These are phyloP conservation scores for Paramormyrops kingsleyae DNA, from an alignment of 2,113 vertebrate genomes.

Conservation along the genomic window DNA sequence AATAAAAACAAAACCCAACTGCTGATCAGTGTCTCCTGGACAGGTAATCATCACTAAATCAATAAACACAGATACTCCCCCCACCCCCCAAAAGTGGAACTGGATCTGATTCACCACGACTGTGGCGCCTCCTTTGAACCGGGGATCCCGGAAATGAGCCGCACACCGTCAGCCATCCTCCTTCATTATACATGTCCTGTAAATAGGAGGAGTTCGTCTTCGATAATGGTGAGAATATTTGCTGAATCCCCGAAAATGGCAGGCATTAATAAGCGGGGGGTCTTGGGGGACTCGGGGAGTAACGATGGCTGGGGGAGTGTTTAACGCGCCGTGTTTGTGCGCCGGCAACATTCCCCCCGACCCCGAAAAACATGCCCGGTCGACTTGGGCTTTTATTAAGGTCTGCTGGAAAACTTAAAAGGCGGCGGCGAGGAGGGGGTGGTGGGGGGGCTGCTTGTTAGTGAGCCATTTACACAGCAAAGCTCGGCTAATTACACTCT, in stretches of 20 bases:
- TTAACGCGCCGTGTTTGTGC: constrained; percentile 68
- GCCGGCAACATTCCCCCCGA: constrained; percentile 44
- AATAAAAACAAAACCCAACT: neutral
- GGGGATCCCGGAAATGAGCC: constrained; percentile 61
- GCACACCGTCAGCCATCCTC: constrained; percentile 64
- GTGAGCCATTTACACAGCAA: constrained; percentile 16
- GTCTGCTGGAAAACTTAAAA: constrained; percentile 14
- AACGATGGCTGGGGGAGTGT: constrained; percentile 66
- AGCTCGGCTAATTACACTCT: constrained; percentile 49
- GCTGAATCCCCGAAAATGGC: constrained; percentile 76
- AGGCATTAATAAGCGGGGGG: constrained; percentile 82
- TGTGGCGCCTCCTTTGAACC: constrained; percentile 19
- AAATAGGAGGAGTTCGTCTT: constrained; percentile 81
- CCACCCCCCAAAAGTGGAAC: too few relatives aligned
- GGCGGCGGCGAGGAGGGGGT: neutral
- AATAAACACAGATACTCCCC: neutral
- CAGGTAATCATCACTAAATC: neutral
- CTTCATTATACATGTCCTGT: constrained; percentile 69
- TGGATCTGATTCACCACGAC: constrained; percentile 44
- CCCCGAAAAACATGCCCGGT: constrained; percentile 2
- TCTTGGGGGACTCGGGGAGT: constrained; percentile 76
- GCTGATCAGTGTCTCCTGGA: neutral
- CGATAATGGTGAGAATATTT: constrained; percentile 73
- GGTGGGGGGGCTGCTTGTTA: neutral
- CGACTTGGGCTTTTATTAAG: constrained; percentile 11